Evolutionary conservation across 2,113 vertebrate species (phyloP).

Genomic region (Nasalis larvatus): DNA sequence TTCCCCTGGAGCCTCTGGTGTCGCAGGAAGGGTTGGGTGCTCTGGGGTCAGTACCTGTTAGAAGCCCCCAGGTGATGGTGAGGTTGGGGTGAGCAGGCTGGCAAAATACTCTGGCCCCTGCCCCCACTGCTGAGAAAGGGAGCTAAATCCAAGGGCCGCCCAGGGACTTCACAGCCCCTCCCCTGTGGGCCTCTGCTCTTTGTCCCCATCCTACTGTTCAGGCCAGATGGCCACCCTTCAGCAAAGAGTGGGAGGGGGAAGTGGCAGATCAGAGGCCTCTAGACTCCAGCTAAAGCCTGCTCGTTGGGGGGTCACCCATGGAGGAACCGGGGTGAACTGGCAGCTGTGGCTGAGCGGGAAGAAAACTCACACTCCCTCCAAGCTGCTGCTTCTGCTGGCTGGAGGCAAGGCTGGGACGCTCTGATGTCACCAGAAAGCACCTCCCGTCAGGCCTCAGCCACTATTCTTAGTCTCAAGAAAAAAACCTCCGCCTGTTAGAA

Average conservation of each 20-base stretch:
- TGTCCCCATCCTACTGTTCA: background rate
- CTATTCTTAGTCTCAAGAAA: conserved; percentile 54
- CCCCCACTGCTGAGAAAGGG: background rate
- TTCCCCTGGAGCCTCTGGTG: too few species aligned
- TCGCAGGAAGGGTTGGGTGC: background rate
- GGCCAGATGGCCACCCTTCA: background rate
- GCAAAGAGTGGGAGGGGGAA: background rate
- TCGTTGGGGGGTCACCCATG: background rate
- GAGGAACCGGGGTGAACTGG: rapidly evolving
- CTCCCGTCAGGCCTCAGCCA: background rate
- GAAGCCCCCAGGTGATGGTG: background rate
- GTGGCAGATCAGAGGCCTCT: background rate
- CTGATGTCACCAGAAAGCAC: background rate
- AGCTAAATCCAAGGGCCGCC: background rate
- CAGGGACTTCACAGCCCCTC: background rate
- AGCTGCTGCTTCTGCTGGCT: background rate
- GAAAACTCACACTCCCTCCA: background rate
- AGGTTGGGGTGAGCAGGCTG: background rate
- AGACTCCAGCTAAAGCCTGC: background rate
- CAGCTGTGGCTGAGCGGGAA: background rate
- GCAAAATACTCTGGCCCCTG: background rate
- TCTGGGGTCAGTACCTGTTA: rapidly evolving
- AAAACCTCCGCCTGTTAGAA: conserved; percentile 40
- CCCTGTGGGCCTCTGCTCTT: background rate
- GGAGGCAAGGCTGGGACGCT: background rate